Conservation (phyloP, 2,797 vertebrate species). For the Chiloscyllium punctatum region DNA sequence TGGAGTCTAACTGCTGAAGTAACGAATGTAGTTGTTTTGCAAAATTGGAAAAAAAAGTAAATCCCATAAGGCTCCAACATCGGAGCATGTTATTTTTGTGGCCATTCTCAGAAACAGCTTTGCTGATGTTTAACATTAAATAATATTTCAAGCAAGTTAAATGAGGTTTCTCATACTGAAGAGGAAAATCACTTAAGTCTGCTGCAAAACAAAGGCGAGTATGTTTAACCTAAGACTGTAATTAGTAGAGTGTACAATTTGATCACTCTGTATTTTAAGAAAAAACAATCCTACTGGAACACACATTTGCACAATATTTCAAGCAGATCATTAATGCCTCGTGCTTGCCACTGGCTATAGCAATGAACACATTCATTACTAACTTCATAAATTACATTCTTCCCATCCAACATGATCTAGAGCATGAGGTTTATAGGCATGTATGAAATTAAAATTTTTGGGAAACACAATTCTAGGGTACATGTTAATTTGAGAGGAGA, state of each 20-base stretch:
- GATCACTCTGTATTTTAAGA: not conserved
- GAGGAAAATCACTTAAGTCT: not conserved
- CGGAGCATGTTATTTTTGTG: not conserved
- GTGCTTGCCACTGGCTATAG: not conserved
- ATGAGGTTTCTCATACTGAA: not conserved
- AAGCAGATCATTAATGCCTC: not conserved
- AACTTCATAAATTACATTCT: not conserved
- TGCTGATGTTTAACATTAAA: not conserved
- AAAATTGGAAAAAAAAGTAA: not conserved
- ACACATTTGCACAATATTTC: not conserved
- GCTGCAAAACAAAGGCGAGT: not conserved
- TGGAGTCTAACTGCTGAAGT: not conserved
- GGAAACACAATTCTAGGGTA: not conserved
- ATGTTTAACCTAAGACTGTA: not conserved
- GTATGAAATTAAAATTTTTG: not conserved
- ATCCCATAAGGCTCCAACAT: not conserved
- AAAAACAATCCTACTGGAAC: no score
- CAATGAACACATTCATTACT: not conserved
- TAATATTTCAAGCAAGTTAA: no score
- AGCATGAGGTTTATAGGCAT: not conserved
- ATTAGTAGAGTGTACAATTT: not conserved
- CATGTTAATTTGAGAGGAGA: not conserved
- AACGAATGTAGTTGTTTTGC: not conserved
- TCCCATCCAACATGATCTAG: not conserved
- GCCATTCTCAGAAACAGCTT: not conserved